A percentile compares a stretch with the other conserved stretches of the same genome.
Evolutionary conservation across 2,113 vertebrate genomes (phyloP).

Genomic region (Ochotona princeps): DNA sequence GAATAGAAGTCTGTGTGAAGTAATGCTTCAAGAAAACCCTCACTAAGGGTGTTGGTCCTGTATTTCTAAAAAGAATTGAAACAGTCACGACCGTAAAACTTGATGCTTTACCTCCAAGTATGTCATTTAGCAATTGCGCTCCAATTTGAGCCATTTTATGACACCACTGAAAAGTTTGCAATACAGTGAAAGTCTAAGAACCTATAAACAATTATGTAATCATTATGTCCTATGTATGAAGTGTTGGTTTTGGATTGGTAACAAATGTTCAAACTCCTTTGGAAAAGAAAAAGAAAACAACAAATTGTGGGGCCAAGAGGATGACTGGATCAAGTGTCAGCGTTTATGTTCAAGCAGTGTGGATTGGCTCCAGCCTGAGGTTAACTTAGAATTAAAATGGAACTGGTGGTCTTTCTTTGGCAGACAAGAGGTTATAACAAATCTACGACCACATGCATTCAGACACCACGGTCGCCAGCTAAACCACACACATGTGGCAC

Average conservation of each 20-base stretch:
- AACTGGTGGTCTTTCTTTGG: constrained; percentile 73
- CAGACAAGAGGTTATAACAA: constrained; percentile 75
- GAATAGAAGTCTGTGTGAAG: constrained; percentile 9
- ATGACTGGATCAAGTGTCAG: constrained; percentile 65
- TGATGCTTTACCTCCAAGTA: neutral
- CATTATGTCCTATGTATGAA: constrained; percentile 14
- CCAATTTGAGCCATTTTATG: constrained; percentile 64
- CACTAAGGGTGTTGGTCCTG: constrained; percentile 47
- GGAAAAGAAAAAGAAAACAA: constrained; percentile 32
- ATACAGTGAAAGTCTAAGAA: constrained; percentile 42
- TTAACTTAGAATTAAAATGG: constrained; percentile 71
- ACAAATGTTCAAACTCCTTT: constrained; percentile 62
- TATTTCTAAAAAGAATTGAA: constrained; percentile 51
- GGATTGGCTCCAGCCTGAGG: constrained; percentile 76
- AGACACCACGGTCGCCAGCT: constrained; percentile 71
- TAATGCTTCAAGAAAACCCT: neutral
- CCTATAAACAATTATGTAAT: constrained; percentile 50
- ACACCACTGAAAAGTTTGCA: constrained; percentile 18
- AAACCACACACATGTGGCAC: constrained; percentile 75
- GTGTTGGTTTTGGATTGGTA: constrained; percentile 62
- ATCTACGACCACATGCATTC: constrained; percentile 78
- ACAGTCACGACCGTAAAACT: constrained; percentile 55
- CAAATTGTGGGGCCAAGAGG: constrained; percentile 38
- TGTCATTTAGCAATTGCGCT: constrained; percentile 62
- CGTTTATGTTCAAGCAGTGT: constrained; percentile 49